Conservation (phyloP, 2,797 vertebrate genomes). For the Poecilia velifera region DNA sequence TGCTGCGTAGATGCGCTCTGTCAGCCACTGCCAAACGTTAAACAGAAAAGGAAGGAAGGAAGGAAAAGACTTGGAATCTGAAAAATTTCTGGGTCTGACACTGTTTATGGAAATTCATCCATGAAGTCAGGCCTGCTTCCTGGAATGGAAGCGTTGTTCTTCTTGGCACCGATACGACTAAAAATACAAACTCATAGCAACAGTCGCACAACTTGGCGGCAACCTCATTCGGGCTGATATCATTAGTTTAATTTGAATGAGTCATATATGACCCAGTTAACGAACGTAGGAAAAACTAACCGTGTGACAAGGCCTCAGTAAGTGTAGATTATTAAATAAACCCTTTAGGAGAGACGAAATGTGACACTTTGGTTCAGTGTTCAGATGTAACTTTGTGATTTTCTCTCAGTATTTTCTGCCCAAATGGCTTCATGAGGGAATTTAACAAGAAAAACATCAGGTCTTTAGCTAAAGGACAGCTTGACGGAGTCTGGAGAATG, state of each 20-base stretch:
- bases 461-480: neutral
- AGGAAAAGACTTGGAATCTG: slow-evolving; percentile 78
- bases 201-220: slow-evolving; percentile 22
- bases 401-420: neutral
- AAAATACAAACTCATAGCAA: slow-evolving; percentile 60
- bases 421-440: neutral
- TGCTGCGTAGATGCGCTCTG: slow-evolving; percentile 38
- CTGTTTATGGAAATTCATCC: slow-evolving; percentile 82
- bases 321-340: neutral
- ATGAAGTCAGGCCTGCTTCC: slow-evolving; percentile 68
- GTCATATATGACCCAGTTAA: neutral
- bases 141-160: slow-evolving; percentile 69
- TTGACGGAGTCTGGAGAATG: neutral
- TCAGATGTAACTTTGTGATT: neutral
- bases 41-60: slow-evolving; percentile 78
- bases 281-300: neutral
- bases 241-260: slow-evolving; percentile 24
- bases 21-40: slow-evolving; percentile 59
- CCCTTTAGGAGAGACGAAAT: neutral
- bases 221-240: slow-evolving; percentile 33
- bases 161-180: slow-evolving; percentile 55
- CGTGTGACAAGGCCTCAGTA: neutral
- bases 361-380: neutral
- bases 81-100: slow-evolving; percentile 71
- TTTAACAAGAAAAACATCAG: neutral